A percentile compares a stretch with the other conserved stretches of the same genome.
Conservation (phyloP, 1,140 invertebrate species). For the Listronotus bonariensis region DNA sequence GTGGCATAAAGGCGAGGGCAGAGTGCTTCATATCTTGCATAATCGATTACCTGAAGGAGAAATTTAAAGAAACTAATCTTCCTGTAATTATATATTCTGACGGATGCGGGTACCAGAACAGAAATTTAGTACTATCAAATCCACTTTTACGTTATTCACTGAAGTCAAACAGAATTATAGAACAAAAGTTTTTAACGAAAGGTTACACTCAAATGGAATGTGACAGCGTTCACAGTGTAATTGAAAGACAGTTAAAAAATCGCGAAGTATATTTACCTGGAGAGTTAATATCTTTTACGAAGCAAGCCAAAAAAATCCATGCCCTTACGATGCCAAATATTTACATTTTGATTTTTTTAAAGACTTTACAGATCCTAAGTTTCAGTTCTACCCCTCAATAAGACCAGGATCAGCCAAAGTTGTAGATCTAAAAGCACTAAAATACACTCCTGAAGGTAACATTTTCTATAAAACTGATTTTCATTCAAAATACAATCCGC, state of each 20-base stretch:
- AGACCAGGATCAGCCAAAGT: too few relatives aligned
- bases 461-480: too few relatives aligned
- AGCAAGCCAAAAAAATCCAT: too few relatives aligned
- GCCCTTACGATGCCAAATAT: too few relatives aligned
- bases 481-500: too few relatives aligned
- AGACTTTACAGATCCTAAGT: too few relatives aligned
- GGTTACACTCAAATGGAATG: slow-evolving; percentile 58
- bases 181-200: slow-evolving; percentile 54
- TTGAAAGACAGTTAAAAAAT: slow-evolving; percentile 28
- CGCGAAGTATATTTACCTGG: too few relatives aligned
- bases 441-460: too few relatives aligned
- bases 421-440: too few relatives aligned
- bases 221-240: slow-evolving; percentile 51
- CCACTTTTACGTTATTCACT: slow-evolving; percentile 46
- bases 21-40: background rate
- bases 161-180: slow-evolving; percentile 46
- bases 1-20: slow-evolving; percentile 2
- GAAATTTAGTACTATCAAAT: slow-evolving; percentile 50
- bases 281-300: too few relatives aligned
- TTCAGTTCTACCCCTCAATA: too few relatives aligned
- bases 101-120: slow-evolving; percentile 44
- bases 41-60: background rate
- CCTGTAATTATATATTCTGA: background rate
- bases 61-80: background rate
- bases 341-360: too few relatives aligned